phyloP scores from a whole-genome alignment of 2,113 vertebrate genomes.

The Myrmecophaga tridactyla region DNA sequence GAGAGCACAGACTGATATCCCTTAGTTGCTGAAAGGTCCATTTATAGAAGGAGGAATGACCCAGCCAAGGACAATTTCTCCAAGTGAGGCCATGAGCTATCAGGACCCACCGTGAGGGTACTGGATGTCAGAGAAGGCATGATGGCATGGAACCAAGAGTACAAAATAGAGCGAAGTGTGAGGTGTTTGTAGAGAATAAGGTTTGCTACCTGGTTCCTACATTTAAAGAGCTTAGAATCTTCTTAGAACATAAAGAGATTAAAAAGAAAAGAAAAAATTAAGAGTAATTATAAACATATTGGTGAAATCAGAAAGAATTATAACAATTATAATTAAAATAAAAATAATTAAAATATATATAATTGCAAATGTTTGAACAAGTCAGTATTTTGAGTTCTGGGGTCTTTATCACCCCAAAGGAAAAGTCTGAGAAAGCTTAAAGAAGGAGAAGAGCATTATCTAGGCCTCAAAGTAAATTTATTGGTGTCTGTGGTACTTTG shows the following conservation, averaged over 20 bases:
- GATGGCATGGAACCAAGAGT: rapidly evolving
- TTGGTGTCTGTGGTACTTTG: no score
- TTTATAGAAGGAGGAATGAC: neutral
- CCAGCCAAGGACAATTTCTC: neutral
- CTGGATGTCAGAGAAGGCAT: neutral
- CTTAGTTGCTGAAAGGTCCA: neutral
- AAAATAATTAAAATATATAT: no score
- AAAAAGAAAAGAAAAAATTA: neutral
- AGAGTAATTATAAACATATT: neutral
- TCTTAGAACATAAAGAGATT: neutral
- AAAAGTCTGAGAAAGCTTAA: no score
- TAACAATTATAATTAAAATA: no score
- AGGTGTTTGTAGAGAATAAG: rapidly evolving
- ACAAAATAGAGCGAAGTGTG: neutral
- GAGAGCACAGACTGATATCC: no score
- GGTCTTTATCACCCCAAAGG: no score
- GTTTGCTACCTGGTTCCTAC: neutral
- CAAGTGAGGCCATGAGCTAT: neutral
- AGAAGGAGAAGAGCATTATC: neutral
- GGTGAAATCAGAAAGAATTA: neutral
- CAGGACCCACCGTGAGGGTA: no score
- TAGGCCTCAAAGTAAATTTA: neutral
- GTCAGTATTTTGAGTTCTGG: neutral
- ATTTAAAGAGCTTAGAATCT: neutral
- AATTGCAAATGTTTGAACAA: neutral